Conservation (phyloP, 1,140 invertebrate genomes). For the Pseudomyrmex cubaensis region DNA sequence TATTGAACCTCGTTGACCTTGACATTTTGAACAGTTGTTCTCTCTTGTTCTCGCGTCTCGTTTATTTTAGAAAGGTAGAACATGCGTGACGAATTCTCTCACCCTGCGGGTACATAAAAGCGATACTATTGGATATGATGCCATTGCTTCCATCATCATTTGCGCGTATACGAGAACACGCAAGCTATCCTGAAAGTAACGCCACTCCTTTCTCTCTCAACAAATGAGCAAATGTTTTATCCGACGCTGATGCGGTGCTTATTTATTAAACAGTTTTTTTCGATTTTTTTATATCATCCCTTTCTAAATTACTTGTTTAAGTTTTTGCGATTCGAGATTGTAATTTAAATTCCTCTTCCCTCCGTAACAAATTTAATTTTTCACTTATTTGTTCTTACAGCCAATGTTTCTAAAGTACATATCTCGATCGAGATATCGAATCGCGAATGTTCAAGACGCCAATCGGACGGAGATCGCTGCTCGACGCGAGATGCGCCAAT, state of each 20-base stretch:
- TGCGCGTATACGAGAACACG: not conserved
- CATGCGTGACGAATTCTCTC: constrained; percentile 34
- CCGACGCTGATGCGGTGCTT: too few species aligned
- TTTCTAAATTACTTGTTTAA: not conserved
- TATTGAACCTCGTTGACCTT: constrained; percentile 74
- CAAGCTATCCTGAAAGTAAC: not conserved
- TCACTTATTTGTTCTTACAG: not conserved
- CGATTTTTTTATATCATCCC: too few species aligned
- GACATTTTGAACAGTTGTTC: constrained; percentile 70
- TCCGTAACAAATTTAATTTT: not conserved
- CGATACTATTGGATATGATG: constrained; percentile 18
- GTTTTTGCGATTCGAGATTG: not conserved
- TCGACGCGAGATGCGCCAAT: constrained; percentile 42
- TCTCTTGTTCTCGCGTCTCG: constrained; percentile 43
- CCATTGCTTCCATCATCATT: constrained; percentile 29
- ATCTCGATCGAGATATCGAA: not conserved
- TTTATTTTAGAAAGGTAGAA: constrained; percentile 78
- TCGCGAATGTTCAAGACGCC: constrained; percentile 21
- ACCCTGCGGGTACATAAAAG: constrained; percentile 1
- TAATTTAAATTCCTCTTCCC: not conserved
- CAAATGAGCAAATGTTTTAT: too few species aligned
- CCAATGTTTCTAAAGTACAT: not conserved
- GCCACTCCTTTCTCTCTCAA: not conserved
- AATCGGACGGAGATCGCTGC: constrained; percentile 6
- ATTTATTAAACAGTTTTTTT: too few species aligned